Evolutionary conservation across 2,888 invertebrate species (phyloP).

Genomic region (Incurvaria masculella): DNA sequence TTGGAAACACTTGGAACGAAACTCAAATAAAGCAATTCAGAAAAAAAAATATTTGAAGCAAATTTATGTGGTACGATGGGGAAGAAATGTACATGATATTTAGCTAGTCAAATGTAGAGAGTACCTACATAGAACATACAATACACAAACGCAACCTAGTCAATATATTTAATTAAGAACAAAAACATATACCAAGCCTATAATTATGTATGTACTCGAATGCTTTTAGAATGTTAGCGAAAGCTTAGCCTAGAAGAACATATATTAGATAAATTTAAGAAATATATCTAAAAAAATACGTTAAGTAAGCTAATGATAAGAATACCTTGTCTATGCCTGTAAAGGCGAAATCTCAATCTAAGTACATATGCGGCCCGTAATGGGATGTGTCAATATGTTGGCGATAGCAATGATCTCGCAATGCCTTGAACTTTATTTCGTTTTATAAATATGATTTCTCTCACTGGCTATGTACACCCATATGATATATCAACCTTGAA

Average conservation of each 20-base stretch:
- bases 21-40: neutral
- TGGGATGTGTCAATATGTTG: neutral
- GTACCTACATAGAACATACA: constrained; percentile 23
- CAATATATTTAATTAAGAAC: constrained; percentile 10
- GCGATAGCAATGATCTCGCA: neutral
- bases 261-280: neutral
- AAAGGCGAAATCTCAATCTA: too few species aligned
- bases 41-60: constrained; percentile 12
- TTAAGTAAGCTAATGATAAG: neutral
- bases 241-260: neutral
- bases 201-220: neutral
- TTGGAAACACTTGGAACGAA: too few species aligned
- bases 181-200: constrained; percentile 22
- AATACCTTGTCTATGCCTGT: neutral
- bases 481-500: too few species aligned
- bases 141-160: neutral
- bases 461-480: too few species aligned
- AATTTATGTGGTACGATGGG: constrained; percentile 29
- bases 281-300: neutral
- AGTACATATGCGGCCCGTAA: too few species aligned
- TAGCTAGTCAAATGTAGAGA: constrained; percentile 50
- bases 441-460: neutral
- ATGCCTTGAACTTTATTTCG: neutral
- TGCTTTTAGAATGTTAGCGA: neutral
- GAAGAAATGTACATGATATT: constrained; percentile 27